phyloP scores from a whole-genome alignment of 1,140 invertebrate species.

The Bombus confusus region DNA sequence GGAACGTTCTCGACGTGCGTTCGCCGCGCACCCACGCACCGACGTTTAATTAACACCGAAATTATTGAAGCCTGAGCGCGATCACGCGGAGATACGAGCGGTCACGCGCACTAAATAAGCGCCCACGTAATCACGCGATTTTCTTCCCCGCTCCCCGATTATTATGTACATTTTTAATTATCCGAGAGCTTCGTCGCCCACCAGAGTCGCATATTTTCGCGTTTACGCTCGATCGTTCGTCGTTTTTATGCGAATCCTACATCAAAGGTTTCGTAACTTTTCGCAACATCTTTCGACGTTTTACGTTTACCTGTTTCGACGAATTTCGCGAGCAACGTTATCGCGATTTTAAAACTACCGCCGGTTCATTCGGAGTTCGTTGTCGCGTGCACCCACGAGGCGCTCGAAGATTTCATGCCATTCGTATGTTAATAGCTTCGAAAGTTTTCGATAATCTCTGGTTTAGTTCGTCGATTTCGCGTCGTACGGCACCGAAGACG shows the following conservation, averaged over 20 bases:
- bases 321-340: too few species aligned
- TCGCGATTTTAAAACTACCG: neutral
- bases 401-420: neutral
- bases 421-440: constrained; percentile 19
- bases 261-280: neutral
- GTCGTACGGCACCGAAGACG: neutral
- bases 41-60: constrained; percentile 68
- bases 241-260: constrained; percentile 5
- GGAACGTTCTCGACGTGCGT: constrained; percentile 48
- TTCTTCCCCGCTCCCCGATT: constrained; percentile 37
- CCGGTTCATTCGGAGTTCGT: neutral
- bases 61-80: constrained; percentile 55
- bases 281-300: neutral
- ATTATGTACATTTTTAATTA: constrained; percentile 60
- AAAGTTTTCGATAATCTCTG: neutral
- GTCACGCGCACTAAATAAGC: constrained; percentile 57
- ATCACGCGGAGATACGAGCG: constrained; percentile 15
- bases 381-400: neutral
- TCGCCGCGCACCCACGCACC: constrained; percentile 44
- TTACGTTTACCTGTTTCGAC: too few species aligned
- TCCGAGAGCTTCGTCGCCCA: constrained; percentile 12
- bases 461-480: neutral
- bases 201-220: constrained; percentile 12
- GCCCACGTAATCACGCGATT: constrained; percentile 50
- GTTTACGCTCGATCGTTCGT: constrained; percentile 9